Evolutionary conservation across 2,113 vertebrate species (phyloP), one percentile per base, ranked within the genome.

Genomic region (Saccopteryx bilineata): DNA sequence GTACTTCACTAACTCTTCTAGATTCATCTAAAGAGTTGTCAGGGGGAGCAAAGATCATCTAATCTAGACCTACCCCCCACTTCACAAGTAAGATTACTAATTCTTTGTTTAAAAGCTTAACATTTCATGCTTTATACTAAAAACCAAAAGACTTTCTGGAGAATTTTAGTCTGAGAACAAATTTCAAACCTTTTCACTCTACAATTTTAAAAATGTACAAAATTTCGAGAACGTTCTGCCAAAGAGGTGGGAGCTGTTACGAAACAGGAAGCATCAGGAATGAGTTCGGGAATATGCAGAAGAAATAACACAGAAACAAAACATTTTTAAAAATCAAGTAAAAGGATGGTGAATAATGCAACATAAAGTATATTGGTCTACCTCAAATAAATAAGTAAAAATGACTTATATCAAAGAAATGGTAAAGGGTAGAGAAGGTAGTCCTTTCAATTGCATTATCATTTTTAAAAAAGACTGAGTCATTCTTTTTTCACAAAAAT

Each of bases 171-270:
- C n/a, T 78, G 9, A 93, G 18, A 79, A 94, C 18, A 95, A 81
- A 96, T 94, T 48, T 80, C 9, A 81, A 91, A 89, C 10, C 6
- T 85, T 90, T 94, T 26, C 6, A 69, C 31, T 87, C 61, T 58
- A n/a, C 93, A 94, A 76, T 39, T 52, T 39, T 12, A 96, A 94
- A 94, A 94, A 75, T 89, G 5, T 85, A 13, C 24, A 93, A 93
- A 92, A 76, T 85, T 60, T 39, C 39, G 39, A 39, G 39, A 39
- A 39, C 39, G 39, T 39, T 85, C 46, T 65, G 52, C 52, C 56
- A 69, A 89, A 46, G 69, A 31, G 78, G 24, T 9, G 60, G 11
- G 21, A 89, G 33, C 5, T 74, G 13, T 61, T 91, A 60, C 39
- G 52, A 80, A 79, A 60, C 10, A 96, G 46, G 14, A 91, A 91